Conservation (phyloP, 1,140 invertebrate genomes). For the Propsilocerus akamusi region DNA sequence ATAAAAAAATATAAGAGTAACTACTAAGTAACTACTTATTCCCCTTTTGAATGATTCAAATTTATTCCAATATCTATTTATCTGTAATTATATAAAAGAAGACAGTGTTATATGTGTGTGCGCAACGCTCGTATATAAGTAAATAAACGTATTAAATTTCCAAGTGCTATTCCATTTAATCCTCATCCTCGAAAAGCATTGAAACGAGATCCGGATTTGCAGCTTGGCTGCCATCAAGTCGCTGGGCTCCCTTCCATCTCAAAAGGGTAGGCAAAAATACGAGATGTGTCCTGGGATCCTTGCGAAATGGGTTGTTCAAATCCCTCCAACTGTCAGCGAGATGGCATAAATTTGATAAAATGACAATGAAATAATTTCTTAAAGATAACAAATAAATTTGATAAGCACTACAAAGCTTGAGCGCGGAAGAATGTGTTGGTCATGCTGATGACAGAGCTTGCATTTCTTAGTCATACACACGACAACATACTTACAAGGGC, state of each 20-base stretch:
- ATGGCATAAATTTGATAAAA: constrained; percentile 5
- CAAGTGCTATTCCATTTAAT: constrained; percentile 12
- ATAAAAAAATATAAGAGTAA: constrained; percentile 97
- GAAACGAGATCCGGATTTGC: constrained; percentile 42
- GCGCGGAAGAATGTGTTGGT: background rate
- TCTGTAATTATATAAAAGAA: too few species aligned
- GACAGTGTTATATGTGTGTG: background rate
- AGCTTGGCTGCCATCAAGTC: constrained; percentile 48
- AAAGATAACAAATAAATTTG: background rate
- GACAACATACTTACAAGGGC: constrained; percentile 18
- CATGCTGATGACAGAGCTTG: background rate
- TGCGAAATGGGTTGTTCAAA: constrained; percentile 49
- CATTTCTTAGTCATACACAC: background rate
- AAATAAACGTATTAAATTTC: constrained; percentile 3
- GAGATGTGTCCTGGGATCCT: constrained; percentile 39
- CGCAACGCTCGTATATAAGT: background rate
- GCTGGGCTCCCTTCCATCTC: constrained; percentile 50
- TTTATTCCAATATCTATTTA: too few species aligned
- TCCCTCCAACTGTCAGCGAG: constrained; percentile 49
- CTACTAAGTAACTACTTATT: too few species aligned
- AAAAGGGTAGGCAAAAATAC: constrained; percentile 53
- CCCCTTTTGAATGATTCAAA: too few species aligned
- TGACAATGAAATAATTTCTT: constrained; percentile 1
- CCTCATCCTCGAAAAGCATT: constrained; percentile 38
- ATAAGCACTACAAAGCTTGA: background rate